Conservation (phyloP, 2,888 invertebrate genomes). For the Aelia acuminata region DNA sequence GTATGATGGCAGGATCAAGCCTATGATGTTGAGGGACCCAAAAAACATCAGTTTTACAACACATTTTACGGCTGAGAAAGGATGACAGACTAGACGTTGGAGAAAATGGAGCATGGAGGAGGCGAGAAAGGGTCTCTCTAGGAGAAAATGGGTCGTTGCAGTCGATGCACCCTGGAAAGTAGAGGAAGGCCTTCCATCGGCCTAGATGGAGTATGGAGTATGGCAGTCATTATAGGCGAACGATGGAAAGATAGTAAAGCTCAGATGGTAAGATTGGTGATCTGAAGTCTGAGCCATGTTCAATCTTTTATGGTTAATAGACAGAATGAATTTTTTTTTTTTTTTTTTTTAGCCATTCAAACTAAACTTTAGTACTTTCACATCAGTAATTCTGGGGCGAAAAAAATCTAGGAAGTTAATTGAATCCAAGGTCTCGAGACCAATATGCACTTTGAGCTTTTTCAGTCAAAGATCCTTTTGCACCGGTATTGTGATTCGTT, state of each 20-base stretch:
- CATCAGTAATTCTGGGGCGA: too few relatives aligned
- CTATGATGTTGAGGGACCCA: background rate
- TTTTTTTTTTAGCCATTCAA: too few relatives aligned
- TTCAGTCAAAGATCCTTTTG: too few relatives aligned
- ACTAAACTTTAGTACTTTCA: too few relatives aligned
- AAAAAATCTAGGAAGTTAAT: too few relatives aligned
- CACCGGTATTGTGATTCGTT: too few relatives aligned
- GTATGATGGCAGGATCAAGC: background rate
- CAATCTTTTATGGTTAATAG: too few relatives aligned
- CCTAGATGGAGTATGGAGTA: background rate
- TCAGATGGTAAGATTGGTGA: background rate
- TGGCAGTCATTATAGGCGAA: background rate
- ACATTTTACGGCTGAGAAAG: background rate
- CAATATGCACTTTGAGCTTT: too few relatives aligned
- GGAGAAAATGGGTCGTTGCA: background rate
- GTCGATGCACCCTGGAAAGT: background rate
- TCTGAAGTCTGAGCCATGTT: background rate
- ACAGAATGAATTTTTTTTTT: too few relatives aligned
- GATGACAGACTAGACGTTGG: background rate
- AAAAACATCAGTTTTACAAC: background rate
- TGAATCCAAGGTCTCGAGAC: too few relatives aligned
- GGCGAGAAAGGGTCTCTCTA: background rate
- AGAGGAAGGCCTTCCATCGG: background rate
- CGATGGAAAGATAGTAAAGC: background rate
- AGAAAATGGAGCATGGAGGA: conserved; percentile 14